Evolutionary conservation across 1,140 invertebrate genomes (phyloP).

Genomic region (Drosophila kikkawai): DNA sequence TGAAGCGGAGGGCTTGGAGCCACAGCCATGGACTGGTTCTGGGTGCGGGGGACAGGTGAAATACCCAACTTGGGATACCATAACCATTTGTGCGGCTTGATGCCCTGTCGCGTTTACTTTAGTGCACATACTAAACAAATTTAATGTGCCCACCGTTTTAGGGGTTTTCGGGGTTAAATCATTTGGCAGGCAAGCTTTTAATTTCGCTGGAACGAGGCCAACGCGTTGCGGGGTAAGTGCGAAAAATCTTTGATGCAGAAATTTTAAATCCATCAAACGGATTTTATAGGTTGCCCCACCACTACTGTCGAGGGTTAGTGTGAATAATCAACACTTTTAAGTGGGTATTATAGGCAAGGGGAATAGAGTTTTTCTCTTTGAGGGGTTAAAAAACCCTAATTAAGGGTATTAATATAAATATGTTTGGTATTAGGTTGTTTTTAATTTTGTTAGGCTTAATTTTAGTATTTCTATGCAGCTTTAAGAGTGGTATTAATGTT

Average conservation of each 20-base stretch:
- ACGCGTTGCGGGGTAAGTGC: background rate
- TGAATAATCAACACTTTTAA: constrained; percentile 1
- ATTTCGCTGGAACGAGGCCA: constrained; percentile 10
- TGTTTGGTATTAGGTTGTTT: too few relatives aligned
- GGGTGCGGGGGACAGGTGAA: constrained; percentile 1
- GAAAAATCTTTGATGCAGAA: constrained; percentile 48
- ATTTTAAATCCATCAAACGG: constrained; percentile 39
- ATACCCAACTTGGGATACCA: constrained; percentile 19
- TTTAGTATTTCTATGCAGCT: too few relatives aligned
- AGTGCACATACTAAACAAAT: constrained; percentile 76
- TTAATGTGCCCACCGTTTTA: constrained; percentile 54
- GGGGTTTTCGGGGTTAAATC: constrained; percentile 28
- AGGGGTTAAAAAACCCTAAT: too few relatives aligned
- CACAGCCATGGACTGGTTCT: background rate
- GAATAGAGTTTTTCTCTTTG: background rate
- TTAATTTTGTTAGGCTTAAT: too few relatives aligned
- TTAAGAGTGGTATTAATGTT: too few relatives aligned
- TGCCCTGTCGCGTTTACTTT: constrained; percentile 61
- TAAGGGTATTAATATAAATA: background rate
- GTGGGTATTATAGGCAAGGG: background rate
- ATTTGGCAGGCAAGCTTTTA: constrained; percentile 21
- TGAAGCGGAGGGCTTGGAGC: constrained; percentile 17
- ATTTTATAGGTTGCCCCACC: background rate
- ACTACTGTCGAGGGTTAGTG: background rate
- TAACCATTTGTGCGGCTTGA: constrained; percentile 49